Conservation (phyloP, 2,113 vertebrate species). For the Ictalurus punctatus region DNA sequence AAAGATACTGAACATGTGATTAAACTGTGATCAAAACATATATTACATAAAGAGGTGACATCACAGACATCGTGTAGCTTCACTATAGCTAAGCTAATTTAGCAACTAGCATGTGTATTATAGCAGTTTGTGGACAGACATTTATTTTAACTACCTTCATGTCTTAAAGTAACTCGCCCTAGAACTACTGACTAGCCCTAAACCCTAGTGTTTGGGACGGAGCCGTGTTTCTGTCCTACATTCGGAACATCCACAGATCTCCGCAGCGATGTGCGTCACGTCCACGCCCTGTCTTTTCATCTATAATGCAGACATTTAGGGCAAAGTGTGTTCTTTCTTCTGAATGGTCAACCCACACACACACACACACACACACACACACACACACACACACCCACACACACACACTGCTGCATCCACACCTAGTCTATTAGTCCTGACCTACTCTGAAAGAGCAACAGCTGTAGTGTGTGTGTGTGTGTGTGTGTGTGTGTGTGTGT, state of each 20-base stretch:
- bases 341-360: background rate
- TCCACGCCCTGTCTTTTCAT: background rate
- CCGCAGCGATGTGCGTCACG: background rate
- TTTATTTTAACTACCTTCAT: too few relatives aligned
- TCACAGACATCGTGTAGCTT: too few relatives aligned
- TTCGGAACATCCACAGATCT: background rate
- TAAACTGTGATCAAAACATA: too few relatives aligned
- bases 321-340: conserved; percentile 23
- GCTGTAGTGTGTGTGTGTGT: conserved; percentile 2
- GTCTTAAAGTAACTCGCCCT: background rate
- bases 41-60: too few relatives aligned
- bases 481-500: conserved; percentile 8
- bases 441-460: background rate
- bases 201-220: background rate
- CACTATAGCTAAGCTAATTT: too few relatives aligned
- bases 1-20: too few relatives aligned
- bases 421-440: background rate
- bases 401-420: conserved; percentile 25
- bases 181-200: background rate
- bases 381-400: conserved; percentile 6
- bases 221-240: background rate
- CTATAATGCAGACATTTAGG: background rate
- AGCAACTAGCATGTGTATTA: too few relatives aligned
- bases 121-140: too few relatives aligned
- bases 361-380: background rate